Percentiles rank a stretch among this genome's conserved stretches.
These are phyloP conservation scores for Balaeniceps rex DNA, from an alignment of 2,113 vertebrate genomes.

Conservation along the genomic window DNA sequence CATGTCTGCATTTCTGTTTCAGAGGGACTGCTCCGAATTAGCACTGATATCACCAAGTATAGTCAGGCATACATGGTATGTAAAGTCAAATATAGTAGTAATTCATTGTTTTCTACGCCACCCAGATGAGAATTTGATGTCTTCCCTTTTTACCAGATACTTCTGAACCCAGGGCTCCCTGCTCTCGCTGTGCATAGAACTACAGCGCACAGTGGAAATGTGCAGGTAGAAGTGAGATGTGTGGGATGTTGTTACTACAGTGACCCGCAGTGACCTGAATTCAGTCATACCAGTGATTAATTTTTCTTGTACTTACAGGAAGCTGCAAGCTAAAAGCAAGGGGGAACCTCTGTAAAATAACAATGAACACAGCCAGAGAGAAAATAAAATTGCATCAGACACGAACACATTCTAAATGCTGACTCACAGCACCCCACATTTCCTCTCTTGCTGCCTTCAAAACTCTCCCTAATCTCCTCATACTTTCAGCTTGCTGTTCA, in stretches of 20 bases:
- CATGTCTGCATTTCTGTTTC: not conserved
- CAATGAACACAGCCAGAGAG: not conserved
- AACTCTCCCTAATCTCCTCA: not conserved
- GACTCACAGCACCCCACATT: not conserved
- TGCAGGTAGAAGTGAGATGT: not conserved
- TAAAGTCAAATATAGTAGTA: not conserved
- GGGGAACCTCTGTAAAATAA: not conserved
- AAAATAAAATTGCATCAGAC: not conserved
- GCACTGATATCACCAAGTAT: not conserved
- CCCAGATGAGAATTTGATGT: not conserved
- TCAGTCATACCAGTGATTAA: not conserved
- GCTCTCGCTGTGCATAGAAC: not conserved
- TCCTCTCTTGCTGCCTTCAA: not conserved
- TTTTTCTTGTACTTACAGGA: not conserved
- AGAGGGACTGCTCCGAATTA: not conserved
- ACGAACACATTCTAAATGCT: not conserved
- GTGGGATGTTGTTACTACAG: not conserved
- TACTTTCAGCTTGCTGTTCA: not conserved
- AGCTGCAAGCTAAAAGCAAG: not conserved
- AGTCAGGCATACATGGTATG: not conserved
- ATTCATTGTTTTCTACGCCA: not conserved
- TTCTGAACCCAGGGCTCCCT: not conserved
- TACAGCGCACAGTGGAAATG: not conserved
- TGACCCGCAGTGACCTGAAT: not conserved
- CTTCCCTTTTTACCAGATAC: not conserved